Evolutionary conservation across 2,888 invertebrate species (phyloP), one percentile per base, ranked within the genome.

Genomic region (Synergus umbraculus): DNA sequence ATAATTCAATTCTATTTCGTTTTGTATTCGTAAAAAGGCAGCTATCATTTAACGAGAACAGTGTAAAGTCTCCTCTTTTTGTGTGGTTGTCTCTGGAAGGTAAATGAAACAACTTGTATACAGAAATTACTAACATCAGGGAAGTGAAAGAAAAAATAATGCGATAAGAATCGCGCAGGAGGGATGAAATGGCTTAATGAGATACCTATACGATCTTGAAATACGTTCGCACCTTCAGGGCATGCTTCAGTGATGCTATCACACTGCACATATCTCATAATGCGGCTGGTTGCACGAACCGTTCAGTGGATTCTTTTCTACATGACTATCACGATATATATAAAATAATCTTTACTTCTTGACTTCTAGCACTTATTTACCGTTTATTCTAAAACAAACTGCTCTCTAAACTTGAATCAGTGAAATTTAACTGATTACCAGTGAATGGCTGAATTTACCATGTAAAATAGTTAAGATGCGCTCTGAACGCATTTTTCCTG

Each of bases 101-200:
- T 67, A 67, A 67, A 67, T 67, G 67, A 67, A 73, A 54, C 73
- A 73, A 73, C 37, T 73, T 73, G 73, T 73, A 73, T 54, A 73
- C 37, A 54, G 54, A 73, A 73, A 73, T 73, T 54, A 73, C 54
- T 54, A 54, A 54, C 73, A 73, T 73, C 54, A 54, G 73, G 37
- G 54, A 73, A 73, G 73, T 73, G 73, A 73, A 73, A 73, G 54
- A 73, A 73, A 73, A 49, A 73, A 73, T 73, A 54, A 54, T n/a
- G 41, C 37, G 73, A 73, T 73, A 73, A 54, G 73, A 73, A 73
- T 73, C 73, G 54, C 67, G 79, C 65, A 65, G 76, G 76, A 66
- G 76, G 79, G 73, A 63, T 76, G 79, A 49, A 79, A 64, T 64
- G 79, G 79, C 76, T 79, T 79, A 79, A 79, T 76, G 79, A 76